Percentiles rank a stretch among this genome's conserved stretches.
Conservation (phyloP, 2,888 invertebrate species). For the Diabrotica balteata region DNA sequence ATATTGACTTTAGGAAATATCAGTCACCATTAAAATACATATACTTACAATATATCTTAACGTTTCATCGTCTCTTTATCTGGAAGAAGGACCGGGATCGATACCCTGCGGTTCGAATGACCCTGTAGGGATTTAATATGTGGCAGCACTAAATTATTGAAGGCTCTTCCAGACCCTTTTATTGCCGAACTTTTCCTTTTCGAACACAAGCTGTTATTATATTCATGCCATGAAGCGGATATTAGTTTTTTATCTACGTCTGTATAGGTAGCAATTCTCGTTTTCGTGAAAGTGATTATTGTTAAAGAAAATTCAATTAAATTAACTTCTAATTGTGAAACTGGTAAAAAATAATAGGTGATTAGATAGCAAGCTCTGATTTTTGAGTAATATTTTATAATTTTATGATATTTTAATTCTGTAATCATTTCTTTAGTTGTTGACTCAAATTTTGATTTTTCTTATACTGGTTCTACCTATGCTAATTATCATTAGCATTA, state of each 20-base stretch:
- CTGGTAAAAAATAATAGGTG: not conserved
- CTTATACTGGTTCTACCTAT: too few relatives aligned
- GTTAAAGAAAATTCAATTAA: slow-evolving; percentile 4
- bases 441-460: too few relatives aligned
- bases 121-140: slow-evolving; percentile 30
- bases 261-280: not conserved
- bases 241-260: slow-evolving; percentile 18
- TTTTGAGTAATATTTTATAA: too few relatives aligned
- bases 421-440: too few relatives aligned
- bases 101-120: slow-evolving; percentile 15
- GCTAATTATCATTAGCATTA: too few relatives aligned
- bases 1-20: not conserved
- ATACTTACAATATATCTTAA: not conserved
- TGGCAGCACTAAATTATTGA: slow-evolving; percentile 36
- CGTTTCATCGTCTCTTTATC: slow-evolving; percentile 3
- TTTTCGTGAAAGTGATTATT: too few relatives aligned
- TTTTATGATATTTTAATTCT: too few relatives aligned
- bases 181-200: slow-evolving; percentile 34
- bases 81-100: slow-evolving; percentile 11
- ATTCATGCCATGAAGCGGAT: slow-evolving; percentile 17
- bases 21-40: not conserved
- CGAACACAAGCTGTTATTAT: slow-evolving; percentile 22
- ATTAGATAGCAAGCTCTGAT: too few relatives aligned
- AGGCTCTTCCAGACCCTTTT: slow-evolving; percentile 32
- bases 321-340: not conserved